Evolutionary conservation across 2,113 vertebrate species (phyloP).

Genomic region (Calidris pygmaea): DNA sequence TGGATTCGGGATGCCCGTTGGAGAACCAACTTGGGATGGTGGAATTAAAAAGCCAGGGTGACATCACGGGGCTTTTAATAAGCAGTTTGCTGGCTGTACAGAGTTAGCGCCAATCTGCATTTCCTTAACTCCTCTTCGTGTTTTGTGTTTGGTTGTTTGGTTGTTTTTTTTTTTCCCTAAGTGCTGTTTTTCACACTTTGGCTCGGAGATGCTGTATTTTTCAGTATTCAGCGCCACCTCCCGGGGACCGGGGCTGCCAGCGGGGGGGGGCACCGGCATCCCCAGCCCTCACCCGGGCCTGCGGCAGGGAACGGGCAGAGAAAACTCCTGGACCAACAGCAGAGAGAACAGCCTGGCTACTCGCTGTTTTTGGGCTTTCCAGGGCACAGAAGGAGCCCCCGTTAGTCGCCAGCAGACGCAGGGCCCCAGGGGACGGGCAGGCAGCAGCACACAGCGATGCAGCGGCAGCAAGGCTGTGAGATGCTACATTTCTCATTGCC

Average conservation of each 20-base stretch:
- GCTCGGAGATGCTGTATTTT: neutral
- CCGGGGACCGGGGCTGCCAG: neutral
- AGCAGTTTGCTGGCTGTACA: neutral
- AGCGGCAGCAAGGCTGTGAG: accelerated
- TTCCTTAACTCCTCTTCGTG: neutral
- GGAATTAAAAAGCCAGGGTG: neutral
- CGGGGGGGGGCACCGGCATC: neutral
- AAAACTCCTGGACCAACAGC: neutral
- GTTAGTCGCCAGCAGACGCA: no score
- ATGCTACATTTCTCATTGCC: no score
- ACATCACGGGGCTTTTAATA: neutral
- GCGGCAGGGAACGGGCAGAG: neutral
- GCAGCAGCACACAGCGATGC: neutral
- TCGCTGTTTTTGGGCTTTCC: neutral
- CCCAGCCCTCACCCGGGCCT: neutral
- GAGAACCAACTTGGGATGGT: neutral
- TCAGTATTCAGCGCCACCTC: neutral
- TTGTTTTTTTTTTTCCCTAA: neutral
- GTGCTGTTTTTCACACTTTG: neutral
- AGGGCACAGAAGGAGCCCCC: neutral
- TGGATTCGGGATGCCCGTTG: neutral
- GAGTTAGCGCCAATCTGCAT: neutral
- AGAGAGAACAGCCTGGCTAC: neutral
- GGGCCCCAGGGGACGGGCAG: neutral
- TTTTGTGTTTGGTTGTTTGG: no score